Base-by-base conservation (phyloP, 1,140 invertebrate species). In the Watersipora subatra region DNA sequence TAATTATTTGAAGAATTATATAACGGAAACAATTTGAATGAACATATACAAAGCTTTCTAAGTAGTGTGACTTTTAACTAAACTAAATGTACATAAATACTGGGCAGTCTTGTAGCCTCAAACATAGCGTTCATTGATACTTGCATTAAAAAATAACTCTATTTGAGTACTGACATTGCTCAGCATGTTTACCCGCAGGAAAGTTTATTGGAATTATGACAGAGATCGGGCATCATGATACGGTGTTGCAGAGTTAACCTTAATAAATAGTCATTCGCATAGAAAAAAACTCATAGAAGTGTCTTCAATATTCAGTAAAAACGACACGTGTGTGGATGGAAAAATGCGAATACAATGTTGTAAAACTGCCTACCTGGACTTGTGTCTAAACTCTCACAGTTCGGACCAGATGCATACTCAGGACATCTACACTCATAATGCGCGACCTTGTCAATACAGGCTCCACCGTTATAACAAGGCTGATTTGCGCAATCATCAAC, bases 381-480 rank as follows among this genome's bases (percentile, higher is more conserved):
- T 46, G 34, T 12, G 34, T 46, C 34, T 22, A 59, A 22, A 7
- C 7, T 7, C 22, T 59, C 58, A 59, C 58, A 59, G 58, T 12
- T 17, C 7, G 58, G 22, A 7, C 58, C 58, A 7, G 22, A 28
- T 7, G 58, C 58, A 22, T 59, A 59, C 58, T 59, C 22, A 24
- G 58, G 58, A 28, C 95, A 99, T 34, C 89, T 85, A 73, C 95
- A 98, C 69, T 88, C 80, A 73, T 87, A 97, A 17, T 73, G 70
- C 28, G 70, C 71, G 24, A 76, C 68, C 57, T 87, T 90, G 73
- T 96, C 92, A 22, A 88, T 84, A 75, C 94, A 98, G 64, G 90
- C 87, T 0, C 91, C 95, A 26, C 87, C 89, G 78, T 97, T 95
- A 68, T 87, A 83, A 73, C 95, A 98, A 0, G 93, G 74, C 68